Evolutionary conservation across 1,140 invertebrate species (phyloP).

Genomic region (Drosophila funebris): DNA sequence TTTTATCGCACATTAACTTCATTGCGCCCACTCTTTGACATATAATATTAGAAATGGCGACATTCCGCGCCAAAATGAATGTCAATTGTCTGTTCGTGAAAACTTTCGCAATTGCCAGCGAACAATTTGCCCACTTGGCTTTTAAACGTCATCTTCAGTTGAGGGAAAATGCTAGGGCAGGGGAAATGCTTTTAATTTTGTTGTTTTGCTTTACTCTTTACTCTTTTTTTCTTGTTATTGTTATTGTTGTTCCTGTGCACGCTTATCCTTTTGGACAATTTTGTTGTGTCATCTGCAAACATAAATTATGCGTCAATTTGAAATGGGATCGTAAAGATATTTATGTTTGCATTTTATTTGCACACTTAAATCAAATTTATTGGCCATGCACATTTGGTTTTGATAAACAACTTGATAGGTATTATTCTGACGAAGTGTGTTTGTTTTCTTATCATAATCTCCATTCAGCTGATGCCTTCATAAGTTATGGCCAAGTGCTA

Average conservation of each 20-base stretch:
- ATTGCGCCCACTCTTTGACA: conserved; percentile 22
- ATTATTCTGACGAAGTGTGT: conserved; percentile 35
- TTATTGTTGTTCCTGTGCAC: not conserved
- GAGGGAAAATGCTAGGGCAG: not conserved
- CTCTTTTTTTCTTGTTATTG: conserved; percentile 10
- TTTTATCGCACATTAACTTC: conserved; percentile 36
- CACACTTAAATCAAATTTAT: conserved; percentile 43
- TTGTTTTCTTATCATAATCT: not conserved
- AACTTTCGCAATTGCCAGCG: conserved; percentile 24
- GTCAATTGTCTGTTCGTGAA: conserved; percentile 45
- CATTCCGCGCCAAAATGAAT: conserved; percentile 38
- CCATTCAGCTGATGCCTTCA: not conserved
- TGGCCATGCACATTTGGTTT: conserved; percentile 19
- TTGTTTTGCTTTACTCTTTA: no score
- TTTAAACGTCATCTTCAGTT: conserved; percentile 23
- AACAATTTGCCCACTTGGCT: conserved; percentile 19
- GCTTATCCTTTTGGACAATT: conserved; percentile 8
- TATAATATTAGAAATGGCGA: conserved; percentile 34
- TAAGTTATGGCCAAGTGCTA: not conserved
- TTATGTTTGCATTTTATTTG: conserved; percentile 47
- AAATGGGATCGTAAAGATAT: conserved; percentile 41
- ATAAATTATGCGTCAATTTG: conserved; percentile 43
- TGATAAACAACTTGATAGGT: conserved; percentile 34
- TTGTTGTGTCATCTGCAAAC: conserved; percentile 39
- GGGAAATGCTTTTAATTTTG: conserved; percentile 14